Conservation (phyloP, 2,888 invertebrate genomes). For the Phragmatobia fuliginosa region DNA sequence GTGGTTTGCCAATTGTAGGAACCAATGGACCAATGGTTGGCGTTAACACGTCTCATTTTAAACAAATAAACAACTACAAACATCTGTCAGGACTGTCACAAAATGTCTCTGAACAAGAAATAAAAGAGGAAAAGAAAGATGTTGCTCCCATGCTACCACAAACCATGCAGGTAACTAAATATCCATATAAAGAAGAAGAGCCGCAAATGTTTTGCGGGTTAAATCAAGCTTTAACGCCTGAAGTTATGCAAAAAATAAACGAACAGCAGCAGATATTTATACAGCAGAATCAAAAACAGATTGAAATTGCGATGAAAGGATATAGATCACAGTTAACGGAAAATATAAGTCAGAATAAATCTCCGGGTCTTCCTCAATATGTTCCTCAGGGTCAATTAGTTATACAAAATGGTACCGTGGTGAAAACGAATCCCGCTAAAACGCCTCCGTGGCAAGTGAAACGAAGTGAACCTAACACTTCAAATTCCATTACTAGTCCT, state of each 20-base stretch:
- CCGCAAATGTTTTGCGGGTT: constrained; percentile 81
- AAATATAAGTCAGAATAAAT: constrained; percentile 68
- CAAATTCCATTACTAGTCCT: constrained; percentile 69
- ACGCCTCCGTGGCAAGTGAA: constrained; percentile 88
- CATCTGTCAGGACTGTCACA: constrained; percentile 58
- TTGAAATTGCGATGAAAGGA: constrained; percentile 85
- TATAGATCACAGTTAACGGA: constrained; percentile 75
- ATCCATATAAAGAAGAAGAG: constrained; percentile 72
- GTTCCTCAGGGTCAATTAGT: constrained; percentile 77
- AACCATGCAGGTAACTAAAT: constrained; percentile 56
- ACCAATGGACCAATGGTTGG: constrained; percentile 88
- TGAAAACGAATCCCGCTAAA: constrained; percentile 83
- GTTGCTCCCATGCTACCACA: constrained; percentile 49
- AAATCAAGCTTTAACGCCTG: constrained; percentile 81
- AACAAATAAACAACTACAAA: constrained; percentile 66
- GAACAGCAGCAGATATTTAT: constrained; percentile 87
- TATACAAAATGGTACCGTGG: constrained; percentile 81
- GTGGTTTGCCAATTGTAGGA: constrained; percentile 81
- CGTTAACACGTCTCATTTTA: constrained; percentile 80
- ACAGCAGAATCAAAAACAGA: constrained; percentile 84
- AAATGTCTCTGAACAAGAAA: constrained; percentile 59
- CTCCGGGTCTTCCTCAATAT: constrained; percentile 69
- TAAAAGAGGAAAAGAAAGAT: constrained; percentile 74
- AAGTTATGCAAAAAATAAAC: constrained; percentile 86
- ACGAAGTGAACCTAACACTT: constrained; percentile 64